Percentiles rank a stretch among this genome's conserved stretches.
phyloP scores from a whole-genome alignment of 2,113 vertebrate genomes.

The Lutjanus erythropterus region DNA sequence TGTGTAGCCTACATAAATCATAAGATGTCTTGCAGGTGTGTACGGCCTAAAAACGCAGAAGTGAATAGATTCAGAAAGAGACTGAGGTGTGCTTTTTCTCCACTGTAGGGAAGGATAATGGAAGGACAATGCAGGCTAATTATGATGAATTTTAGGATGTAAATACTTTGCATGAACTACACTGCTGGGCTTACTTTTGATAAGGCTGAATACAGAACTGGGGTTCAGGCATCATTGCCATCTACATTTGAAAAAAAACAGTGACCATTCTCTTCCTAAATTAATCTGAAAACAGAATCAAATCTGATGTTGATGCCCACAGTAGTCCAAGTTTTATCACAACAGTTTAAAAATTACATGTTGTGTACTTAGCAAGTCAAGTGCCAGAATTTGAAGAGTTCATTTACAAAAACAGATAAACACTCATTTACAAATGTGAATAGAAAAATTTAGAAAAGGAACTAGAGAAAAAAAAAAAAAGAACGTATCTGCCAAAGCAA shows the following conservation, averaged over 20 bases:
- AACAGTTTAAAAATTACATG: slow-evolving; percentile 13
- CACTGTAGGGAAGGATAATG: neutral
- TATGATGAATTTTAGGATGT: slow-evolving; percentile 17
- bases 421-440: too few relatives aligned
- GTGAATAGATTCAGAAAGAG: neutral
- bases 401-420: too few relatives aligned
- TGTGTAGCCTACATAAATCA: slow-evolving; percentile 9
- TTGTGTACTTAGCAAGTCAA: slow-evolving; percentile 6
- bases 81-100: neutral
- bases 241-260: neutral
- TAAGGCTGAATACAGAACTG: slow-evolving; percentile 16
- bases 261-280: neutral
- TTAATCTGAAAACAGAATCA: slow-evolving; percentile 1
- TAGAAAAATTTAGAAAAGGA: too few relatives aligned
- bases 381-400: neutral
- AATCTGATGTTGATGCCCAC: neutral
- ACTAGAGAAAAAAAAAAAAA: too few relatives aligned
- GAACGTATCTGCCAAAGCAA: too few relatives aligned
- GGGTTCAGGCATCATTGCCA: neutral
- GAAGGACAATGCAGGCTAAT: slow-evolving; percentile 14
- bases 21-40: neutral
- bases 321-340: neutral
- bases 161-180: neutral
- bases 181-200: neutral
- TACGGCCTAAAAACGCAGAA: neutral